Conservation (phyloP, 2,113 vertebrate genomes). For the Rhombomys opimus region DNA sequence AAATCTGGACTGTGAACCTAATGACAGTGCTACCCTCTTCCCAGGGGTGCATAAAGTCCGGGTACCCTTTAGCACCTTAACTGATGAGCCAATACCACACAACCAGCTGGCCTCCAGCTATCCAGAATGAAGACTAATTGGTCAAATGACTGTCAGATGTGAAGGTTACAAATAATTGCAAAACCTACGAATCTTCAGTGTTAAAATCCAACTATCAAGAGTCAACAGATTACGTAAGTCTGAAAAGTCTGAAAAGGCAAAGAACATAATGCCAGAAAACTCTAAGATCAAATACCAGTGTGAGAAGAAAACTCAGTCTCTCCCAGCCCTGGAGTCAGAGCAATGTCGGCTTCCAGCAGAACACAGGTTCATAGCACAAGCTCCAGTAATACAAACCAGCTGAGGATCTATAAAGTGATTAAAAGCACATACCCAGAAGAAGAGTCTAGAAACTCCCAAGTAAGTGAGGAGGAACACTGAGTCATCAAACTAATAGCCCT, state of each 20-base stretch:
- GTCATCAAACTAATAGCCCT: constrained; percentile 65
- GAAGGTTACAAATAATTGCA: neutral
- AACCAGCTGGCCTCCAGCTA: neutral
- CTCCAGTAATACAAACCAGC: constrained; percentile 44
- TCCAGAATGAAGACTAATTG: neutral
- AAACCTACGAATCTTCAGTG: neutral
- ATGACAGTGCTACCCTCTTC: neutral
- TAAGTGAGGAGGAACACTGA: constrained; percentile 28
- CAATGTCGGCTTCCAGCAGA: constrained; percentile 11
- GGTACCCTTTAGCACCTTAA: neutral
- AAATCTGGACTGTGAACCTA: neutral
- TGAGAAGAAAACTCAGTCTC: neutral
- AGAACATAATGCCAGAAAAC: neutral
- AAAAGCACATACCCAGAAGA: constrained; percentile 28
- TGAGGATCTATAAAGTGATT: constrained; percentile 15
- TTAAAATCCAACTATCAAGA: constrained; percentile 38
- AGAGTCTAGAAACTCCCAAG: constrained; percentile 13
- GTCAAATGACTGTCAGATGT: neutral
- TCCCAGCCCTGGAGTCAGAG: neutral
- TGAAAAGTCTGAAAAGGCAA: constrained; percentile 61
- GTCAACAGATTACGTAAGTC: constrained; percentile 18
- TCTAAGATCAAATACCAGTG: constrained; percentile 10
- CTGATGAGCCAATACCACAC: neutral
- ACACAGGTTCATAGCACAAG: neutral
- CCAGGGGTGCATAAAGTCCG: neutral